Evolutionary conservation across 2,113 vertebrate species (phyloP).

Genomic region (Cyanoramphus novaezelandiae): DNA sequence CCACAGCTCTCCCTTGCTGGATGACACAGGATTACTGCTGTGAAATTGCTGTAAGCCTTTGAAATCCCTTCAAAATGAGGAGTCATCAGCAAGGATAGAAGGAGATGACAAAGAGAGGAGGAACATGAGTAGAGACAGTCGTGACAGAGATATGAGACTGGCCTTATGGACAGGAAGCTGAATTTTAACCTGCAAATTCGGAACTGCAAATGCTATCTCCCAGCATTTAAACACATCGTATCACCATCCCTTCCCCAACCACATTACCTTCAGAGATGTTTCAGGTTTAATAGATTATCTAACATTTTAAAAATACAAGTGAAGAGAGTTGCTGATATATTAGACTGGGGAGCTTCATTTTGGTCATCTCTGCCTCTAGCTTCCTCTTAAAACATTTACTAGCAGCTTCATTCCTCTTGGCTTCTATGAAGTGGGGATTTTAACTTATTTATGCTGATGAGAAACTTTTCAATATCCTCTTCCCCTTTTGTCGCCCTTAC

Average conservation of each 20-base stretch:
- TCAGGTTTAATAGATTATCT: background rate
- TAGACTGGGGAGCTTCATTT: background rate
- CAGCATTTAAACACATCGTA: background rate
- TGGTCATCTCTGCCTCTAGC: conserved; percentile 24
- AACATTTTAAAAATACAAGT: conserved; percentile 10
- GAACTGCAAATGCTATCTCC: background rate
- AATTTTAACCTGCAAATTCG: background rate
- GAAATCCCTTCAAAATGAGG: background rate
- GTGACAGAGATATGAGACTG: background rate
- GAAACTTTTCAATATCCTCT: conserved; percentile 38
- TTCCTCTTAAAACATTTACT: conserved; percentile 46
- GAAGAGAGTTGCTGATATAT: background rate
- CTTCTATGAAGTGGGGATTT: conserved; percentile 24
- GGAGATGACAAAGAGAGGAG: background rate
- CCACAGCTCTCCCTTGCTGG: background rate
- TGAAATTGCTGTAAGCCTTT: background rate
- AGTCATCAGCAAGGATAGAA: background rate
- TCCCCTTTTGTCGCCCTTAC: background rate
- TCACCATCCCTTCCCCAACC: background rate
- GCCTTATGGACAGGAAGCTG: background rate
- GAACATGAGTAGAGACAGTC: background rate
- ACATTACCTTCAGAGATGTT: background rate
- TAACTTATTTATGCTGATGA: conserved; percentile 57
- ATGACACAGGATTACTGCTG: background rate
- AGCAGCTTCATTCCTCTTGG: conserved; percentile 7